Base-by-base conservation (phyloP, 2,113 vertebrate species). In the Rhinoderma darwinii region DNA sequence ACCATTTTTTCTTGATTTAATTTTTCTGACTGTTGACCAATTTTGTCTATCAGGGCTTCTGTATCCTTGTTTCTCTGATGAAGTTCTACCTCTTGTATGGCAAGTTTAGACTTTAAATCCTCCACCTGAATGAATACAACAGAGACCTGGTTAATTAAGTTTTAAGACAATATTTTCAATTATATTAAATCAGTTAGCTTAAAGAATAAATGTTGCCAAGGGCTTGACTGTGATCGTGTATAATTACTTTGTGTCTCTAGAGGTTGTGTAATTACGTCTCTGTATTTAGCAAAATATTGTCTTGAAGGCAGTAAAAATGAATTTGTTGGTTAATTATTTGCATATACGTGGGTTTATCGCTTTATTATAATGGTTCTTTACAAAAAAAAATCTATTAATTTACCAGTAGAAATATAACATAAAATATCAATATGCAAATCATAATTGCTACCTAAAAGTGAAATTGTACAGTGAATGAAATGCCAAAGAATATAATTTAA, bases 41-140 rank as follows among this genome's bases (percentile, higher is more conserved):
- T 94, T 93, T 95, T 94, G 78, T 91, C 89, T 68, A 89, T 91
- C 75, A 94, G 92, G 50, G 92, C 92, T 91, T 96, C 92, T 0
- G 90, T 92, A 85, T 94, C 95, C 77, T 94, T 93, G 92, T 97
- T 97, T 90, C 94, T 95, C 90, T 94, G 95, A 93, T 94, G 94
- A 91, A 98, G 92, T 93, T 96, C 95, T 90, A 92, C 95, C 90
- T 96, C 95, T 91, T 96, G 96, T 90, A 96, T 84, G 59, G 95
- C 95, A 90, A 96, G 91, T 93, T 96, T 96, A 89, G 95, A 95
- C 89, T 95, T 97, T 88, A 96, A 91, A 90, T 97, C 96, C 94
- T 98, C 95, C 89, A 97, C 95, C 94, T 97, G 91, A 92, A 93
- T 92, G 92, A 93, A 93, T 92, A 92, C 35, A 92, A 90, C 91